phyloP scores from a whole-genome alignment of 1,140 invertebrate genomes.

The Aphidius gifuensis region DNA sequence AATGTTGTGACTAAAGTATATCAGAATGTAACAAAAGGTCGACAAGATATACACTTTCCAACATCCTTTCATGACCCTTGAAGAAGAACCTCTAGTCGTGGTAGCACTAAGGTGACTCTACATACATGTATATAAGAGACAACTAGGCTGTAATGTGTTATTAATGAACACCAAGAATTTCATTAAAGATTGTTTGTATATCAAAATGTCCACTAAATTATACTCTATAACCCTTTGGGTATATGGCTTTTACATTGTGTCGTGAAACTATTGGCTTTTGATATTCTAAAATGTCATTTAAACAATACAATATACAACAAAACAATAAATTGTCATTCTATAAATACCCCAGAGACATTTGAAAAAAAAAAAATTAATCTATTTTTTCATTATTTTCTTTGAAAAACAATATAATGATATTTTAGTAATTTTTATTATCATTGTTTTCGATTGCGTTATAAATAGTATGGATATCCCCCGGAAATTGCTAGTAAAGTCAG shows the following conservation, averaged over 20 bases:
- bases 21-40: too few species aligned
- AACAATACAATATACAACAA: too few species aligned
- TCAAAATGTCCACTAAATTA: slow-evolving; percentile 66
- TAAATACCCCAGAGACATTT: too few species aligned
- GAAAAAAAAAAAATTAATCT: neutral
- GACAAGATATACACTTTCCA: too few species aligned
- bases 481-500: slow-evolving; percentile 30
- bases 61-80: too few species aligned
- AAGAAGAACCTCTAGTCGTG: too few species aligned
- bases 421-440: neutral
- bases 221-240: slow-evolving; percentile 52
- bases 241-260: slow-evolving; percentile 31
- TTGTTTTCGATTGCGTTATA: slow-evolving; percentile 5
- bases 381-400: neutral
- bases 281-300: slow-evolving; percentile 11
- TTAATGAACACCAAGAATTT: slow-evolving; percentile 69
- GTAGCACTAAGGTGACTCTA: too few species aligned
- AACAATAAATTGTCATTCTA: too few species aligned
- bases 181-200: slow-evolving; percentile 68
- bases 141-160: slow-evolving; percentile 60
- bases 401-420: neutral
- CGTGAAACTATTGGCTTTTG: slow-evolving; percentile 48
- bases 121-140: too few species aligned
- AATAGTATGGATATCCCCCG: slow-evolving; percentile 1
- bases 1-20: too few species aligned